phyloP scores from a whole-genome alignment of 2,113 vertebrate genomes.

The Spermophilus dauricus region DNA sequence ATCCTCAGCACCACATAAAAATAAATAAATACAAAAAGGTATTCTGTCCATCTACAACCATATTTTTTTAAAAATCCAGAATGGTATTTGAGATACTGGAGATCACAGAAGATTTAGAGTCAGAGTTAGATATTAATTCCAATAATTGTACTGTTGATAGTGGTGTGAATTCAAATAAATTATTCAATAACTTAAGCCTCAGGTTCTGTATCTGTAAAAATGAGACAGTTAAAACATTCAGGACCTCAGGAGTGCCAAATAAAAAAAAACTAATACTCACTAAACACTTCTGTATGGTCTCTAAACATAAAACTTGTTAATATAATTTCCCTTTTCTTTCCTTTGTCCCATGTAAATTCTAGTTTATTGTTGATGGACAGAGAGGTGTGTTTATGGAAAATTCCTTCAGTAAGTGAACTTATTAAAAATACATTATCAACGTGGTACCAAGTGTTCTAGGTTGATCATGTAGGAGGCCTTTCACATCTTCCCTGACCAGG shows the following conservation, averaged over 20 bases:
- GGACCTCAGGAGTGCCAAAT: neutral
- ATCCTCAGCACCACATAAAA: no score
- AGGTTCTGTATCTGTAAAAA: neutral
- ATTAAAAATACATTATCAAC: neutral
- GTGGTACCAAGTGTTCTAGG: neutral
- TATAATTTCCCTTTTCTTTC: neutral
- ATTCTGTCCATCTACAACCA: no score
- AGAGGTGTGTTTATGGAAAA: neutral
- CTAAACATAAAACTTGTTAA: neutral
- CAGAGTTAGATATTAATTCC: neutral
- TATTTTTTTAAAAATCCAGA: neutral
- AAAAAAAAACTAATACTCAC: neutral
- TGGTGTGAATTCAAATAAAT: neutral
- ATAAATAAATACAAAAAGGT: no score
- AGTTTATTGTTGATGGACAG: neutral
- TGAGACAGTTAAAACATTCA: neutral
- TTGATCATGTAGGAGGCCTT: neutral
- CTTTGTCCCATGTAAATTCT: neutral
- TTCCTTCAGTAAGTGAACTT: neutral
- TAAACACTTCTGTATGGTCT: neutral
- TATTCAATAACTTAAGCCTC: neutral
- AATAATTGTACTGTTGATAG: neutral
- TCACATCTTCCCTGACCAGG: neutral
- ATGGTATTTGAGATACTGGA: neutral
- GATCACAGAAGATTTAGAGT: neutral